Evolutionary conservation across 2,888 invertebrate genomes (phyloP), one percentile per base, ranked within the genome.

Genomic region (Cosmia pyralina): DNA sequence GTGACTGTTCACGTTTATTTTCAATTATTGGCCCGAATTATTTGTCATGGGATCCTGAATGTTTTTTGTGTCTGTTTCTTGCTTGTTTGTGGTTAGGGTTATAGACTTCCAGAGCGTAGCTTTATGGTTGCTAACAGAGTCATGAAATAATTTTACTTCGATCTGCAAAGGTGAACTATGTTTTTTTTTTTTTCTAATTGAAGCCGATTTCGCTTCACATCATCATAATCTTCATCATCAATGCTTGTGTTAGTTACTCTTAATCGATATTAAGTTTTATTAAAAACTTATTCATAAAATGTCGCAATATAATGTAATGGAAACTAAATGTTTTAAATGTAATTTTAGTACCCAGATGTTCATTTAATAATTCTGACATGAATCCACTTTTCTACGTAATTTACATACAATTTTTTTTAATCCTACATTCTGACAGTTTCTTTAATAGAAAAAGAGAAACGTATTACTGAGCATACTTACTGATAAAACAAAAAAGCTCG

Each of bases 21-120:
- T 88, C 88, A 87, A 88, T 88, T 88, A 87, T 82, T 80, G 85
- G 63, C 41, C 66, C 72, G 81, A 77, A 87, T 83, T 85, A 85
- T 86, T 86, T 82, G 84, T 81, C 79, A 77, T 80, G 77, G 80
- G 70, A 81, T 72, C 41, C n/a, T 73, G 67, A 66, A 75, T 71
- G 50, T 52, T 73, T 79, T 78, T 71, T 48, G 11, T 60, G 62
- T 75, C 52, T 77, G 38, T 69, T 72, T 68, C 22, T 38, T 65
- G 15, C 53, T 68, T 63, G 15, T 58, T 67, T 53, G 48, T 52
- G 13, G 17, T 53, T 69, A 44, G n/a, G 22, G 10, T 44, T 53
- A n/a, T n/a, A 34, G 13, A 10, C n/a, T 34, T 48, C 3, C 2
- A 19, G 6, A 10, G n/a, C 2, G 3, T 69, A 4, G 15, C 11